phyloP scores from a whole-genome alignment of 2,797 vertebrate genomes.

The Pantherophis vulpinus region DNA sequence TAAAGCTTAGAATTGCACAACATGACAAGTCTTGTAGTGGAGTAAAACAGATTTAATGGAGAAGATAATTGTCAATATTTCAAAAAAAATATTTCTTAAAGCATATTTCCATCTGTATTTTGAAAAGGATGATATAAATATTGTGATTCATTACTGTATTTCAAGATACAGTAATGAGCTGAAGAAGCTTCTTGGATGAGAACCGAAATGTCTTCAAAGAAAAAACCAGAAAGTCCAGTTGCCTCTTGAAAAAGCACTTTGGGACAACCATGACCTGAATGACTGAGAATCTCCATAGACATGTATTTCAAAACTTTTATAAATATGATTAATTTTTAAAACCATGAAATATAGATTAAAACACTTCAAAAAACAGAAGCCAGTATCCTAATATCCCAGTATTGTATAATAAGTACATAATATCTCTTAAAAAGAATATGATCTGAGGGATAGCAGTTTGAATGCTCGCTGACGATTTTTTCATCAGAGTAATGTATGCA shows the following conservation, averaged over 20 bases:
- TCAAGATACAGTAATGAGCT: constrained; percentile 1
- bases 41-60: constrained; percentile 7
- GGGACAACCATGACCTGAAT: too few species aligned
- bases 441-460: not conserved
- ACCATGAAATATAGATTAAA: not conserved
- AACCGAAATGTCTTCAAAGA: too few species aligned
- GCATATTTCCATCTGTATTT: rapidly evolving
- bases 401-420: not conserved
- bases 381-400: not conserved
- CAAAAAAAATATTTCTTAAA: not conserved
- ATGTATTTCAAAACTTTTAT: not conserved
- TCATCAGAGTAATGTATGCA: not conserved
- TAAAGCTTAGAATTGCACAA: constrained; percentile 15
- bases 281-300: too few species aligned
- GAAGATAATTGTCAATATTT: not conserved
- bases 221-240: too few species aligned
- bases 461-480: not conserved
- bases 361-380: not conserved
- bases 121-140: constrained; percentile 9
- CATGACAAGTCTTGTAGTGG: constrained; percentile 15
- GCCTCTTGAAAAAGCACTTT: too few species aligned
- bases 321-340: not conserved
- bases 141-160: not conserved
- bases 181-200: too few species aligned
- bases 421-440: not conserved